Conservation (phyloP, 2,797 vertebrate genomes). For the Sebastes goodei region DNA sequence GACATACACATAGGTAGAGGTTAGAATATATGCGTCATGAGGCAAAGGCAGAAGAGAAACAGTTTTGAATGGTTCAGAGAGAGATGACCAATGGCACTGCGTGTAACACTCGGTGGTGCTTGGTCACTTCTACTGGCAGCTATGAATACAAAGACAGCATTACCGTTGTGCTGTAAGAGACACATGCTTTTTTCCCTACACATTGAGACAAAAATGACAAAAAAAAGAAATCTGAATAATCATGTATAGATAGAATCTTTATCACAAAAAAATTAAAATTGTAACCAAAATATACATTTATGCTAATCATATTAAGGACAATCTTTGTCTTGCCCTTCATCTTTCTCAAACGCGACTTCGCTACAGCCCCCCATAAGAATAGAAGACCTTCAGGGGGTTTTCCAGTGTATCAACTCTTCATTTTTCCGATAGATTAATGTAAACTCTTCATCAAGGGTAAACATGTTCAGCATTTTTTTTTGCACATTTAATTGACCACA, state of each 20-base stretch:
- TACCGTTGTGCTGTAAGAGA: constrained; percentile 67
- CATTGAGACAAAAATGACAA: constrained; percentile 39
- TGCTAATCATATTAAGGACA: constrained; percentile 39
- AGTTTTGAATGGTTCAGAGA: constrained; percentile 69
- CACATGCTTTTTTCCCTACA: constrained; percentile 66
- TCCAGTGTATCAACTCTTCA: constrained; percentile 67
- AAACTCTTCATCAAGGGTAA: constrained; percentile 70
- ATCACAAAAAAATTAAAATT: constrained; percentile 42
- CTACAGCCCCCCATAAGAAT: constrained; percentile 22
- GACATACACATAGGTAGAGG: constrained; percentile 72
- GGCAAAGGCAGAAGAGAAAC: constrained; percentile 78
- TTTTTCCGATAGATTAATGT: constrained; percentile 59
- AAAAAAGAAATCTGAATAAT: constrained; percentile 37
- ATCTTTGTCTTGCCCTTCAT: constrained; percentile 35
- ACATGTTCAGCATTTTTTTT: constrained; percentile 54
- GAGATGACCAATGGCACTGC: constrained; percentile 67
- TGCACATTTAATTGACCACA: constrained; percentile 42
- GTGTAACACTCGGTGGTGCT: constrained; percentile 40
- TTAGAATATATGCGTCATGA: constrained; percentile 76
- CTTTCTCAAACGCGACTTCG: not conserved
- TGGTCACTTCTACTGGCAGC: constrained; percentile 65
- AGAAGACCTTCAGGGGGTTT: constrained; percentile 23
- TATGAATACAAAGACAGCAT: constrained; percentile 62
- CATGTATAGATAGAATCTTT: constrained; percentile 46
- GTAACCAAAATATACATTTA: constrained; percentile 72